Evolutionary conservation across 2,888 invertebrate species (phyloP).

Genomic region (Apamea epomidion): DNA sequence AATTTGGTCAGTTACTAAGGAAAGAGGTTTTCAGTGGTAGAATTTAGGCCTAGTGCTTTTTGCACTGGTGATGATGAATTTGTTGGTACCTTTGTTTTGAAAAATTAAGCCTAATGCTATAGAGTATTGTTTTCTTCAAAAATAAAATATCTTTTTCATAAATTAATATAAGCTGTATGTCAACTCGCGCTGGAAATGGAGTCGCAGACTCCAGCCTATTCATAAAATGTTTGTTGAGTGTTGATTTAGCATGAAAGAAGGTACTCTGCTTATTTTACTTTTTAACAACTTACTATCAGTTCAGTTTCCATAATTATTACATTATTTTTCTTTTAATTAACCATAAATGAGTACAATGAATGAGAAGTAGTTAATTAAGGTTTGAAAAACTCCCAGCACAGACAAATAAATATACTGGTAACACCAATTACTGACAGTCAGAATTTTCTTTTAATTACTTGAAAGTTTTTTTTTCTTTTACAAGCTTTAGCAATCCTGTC

Average conservation of each 20-base stretch:
- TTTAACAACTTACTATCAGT: neutral
- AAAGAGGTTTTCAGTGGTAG: neutral
- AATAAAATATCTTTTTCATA: neutral
- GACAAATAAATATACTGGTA: neutral
- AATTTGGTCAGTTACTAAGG: neutral
- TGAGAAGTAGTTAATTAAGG: neutral
- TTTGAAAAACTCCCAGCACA: neutral
- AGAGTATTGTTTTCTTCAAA: neutral
- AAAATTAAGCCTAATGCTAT: neutral
- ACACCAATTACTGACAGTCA: slow-evolving; percentile 6
- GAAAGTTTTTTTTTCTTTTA: neutral
- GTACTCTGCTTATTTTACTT: neutral
- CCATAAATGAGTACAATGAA: neutral
- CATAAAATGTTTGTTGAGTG: neutral
- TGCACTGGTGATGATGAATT: neutral
- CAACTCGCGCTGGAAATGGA: neutral
- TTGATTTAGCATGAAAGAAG: neutral
- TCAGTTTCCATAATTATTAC: neutral
- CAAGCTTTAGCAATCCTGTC: neutral
- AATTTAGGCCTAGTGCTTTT: too few species aligned
- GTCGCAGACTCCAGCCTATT: neutral
- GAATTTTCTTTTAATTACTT: neutral
- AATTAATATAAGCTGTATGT: neutral
- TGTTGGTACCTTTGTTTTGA: neutral
- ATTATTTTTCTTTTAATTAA: neutral